These are phyloP conservation scores for Syrrhaptes paradoxus DNA, from an alignment of 2,113 vertebrate genomes.

Conservation along the genomic window DNA sequence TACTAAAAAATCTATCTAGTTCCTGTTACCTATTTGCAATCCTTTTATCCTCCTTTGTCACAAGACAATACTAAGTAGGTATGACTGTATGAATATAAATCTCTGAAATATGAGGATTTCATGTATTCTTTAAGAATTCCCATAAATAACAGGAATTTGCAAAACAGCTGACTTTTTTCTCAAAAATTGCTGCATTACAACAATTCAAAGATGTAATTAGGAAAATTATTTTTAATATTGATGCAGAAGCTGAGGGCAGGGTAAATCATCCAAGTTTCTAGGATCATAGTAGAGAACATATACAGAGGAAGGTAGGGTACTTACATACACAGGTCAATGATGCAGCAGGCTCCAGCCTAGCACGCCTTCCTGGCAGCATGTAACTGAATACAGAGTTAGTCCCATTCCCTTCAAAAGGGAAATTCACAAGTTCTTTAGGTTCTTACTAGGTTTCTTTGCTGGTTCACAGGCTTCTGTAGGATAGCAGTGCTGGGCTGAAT, in stretches of 20 bases:
- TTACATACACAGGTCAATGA: neutral
- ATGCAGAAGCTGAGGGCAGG: neutral
- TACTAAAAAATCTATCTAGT: neutral
- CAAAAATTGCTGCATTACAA: neutral
- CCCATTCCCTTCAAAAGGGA: neutral
- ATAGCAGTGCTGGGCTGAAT: neutral
- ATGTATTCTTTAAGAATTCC: neutral
- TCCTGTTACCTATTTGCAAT: slow-evolving; percentile 14
- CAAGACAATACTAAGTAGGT: neutral
- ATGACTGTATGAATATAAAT: neutral
- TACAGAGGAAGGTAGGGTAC: neutral
- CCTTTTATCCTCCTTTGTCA: neutral
- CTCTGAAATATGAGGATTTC: neutral
- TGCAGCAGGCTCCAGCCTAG: neutral
- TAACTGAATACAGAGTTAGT: neutral
- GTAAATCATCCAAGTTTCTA: neutral
- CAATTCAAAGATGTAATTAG: neutral
- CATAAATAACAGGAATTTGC: neutral
- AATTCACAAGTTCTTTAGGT: neutral
- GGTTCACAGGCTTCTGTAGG: neutral
- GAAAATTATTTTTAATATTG: neutral
- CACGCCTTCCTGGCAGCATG: neutral
- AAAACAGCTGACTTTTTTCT: neutral
- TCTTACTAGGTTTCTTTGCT: neutral
- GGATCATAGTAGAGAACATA: neutral